These are phyloP conservation scores for Thereva nobilitata DNA, from an alignment of 2,888 invertebrate genomes.

Conservation along the genomic window DNA sequence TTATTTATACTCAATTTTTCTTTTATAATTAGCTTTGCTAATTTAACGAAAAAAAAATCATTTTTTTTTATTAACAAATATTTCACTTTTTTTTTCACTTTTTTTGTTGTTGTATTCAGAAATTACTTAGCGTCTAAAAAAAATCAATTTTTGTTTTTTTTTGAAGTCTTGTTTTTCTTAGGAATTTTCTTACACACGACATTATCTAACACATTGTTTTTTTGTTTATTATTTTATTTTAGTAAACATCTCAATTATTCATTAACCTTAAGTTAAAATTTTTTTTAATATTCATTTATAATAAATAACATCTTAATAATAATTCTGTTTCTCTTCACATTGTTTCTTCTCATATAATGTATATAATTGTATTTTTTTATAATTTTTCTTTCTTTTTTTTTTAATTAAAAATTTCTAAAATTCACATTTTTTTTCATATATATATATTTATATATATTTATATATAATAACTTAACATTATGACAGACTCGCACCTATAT, in stretches of 20 bases:
- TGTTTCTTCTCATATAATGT: no score
- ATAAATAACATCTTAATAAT: slow-evolving; percentile 21
- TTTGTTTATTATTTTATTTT: slow-evolving; percentile 12
- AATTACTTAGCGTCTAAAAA: slow-evolving; percentile 19
- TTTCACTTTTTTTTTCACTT: slow-evolving; percentile 18
- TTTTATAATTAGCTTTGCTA: slow-evolving; percentile 14
- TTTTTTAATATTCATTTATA: neutral
- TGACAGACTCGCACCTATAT: slow-evolving; percentile 3
- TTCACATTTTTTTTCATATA: slow-evolving; percentile 18
- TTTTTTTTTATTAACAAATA: slow-evolving; percentile 26
- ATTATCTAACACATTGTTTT: slow-evolving; percentile 24
- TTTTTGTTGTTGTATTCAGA: no score
- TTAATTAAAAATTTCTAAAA: slow-evolving; percentile 28
- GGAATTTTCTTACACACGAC: slow-evolving; percentile 23
- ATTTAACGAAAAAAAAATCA: slow-evolving; percentile 18
- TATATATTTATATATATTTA: slow-evolving; percentile 1
- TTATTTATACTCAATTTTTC: neutral
- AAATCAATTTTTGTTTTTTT: neutral
- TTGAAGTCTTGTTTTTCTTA: slow-evolving; percentile 30
- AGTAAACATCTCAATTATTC: neutral
- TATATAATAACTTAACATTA: neutral
- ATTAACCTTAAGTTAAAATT: slow-evolving; percentile 28
- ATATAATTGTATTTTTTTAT: neutral
- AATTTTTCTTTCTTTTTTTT: slow-evolving; percentile 13
- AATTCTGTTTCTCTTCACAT: neutral